Evolutionary conservation across 2,113 vertebrate genomes (phyloP), one percentile per base, ranked within the genome.

Genomic region (Brachionichthys hirsutus): DNA sequence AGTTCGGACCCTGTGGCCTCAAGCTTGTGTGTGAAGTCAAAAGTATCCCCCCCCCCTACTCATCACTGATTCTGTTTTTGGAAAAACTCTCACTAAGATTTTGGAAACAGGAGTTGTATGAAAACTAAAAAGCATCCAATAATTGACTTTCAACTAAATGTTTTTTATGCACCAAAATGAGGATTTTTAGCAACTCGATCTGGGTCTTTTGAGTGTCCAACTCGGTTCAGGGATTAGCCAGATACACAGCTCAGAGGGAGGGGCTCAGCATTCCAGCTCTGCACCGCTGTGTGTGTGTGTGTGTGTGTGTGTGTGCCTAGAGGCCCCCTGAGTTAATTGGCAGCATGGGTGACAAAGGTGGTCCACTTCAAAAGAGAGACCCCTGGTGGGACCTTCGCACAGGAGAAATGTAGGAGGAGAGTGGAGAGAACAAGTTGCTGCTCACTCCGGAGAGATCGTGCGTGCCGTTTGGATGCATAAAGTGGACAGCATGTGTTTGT

Each of bases 271-370:
- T 90, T 89, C 86, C 88, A 76, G 56, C 60, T 59, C 64, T 58
- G 52, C 80, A 87, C 85, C 78, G 82, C 80, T 77, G 83, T 67
- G 81, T 63, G 74, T 80, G 67, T 67, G 71, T 64, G 70, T 50
- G 84, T 73, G 70, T 62, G 73, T 59, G 62, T 57, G 70, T n/a
- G 78, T 62, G 73, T 70, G 81, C 89, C 88, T 80, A 70, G 83
- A 84, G 85, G 67, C 82, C 89, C 90, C 86, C 86, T 68, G 64
- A 89, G 89, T 89, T 94, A 92, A 92, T 93, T 93, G 93, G 91
- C 90, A 90, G 89, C 51, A 75, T 79, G 83, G 80, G 86, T 84
- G 88, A 92, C 93, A 93, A 94, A 93, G 89, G 92, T 92, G 90
- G 92, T 87, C 78, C 71, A 86, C 82, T 82, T 87, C 86, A 87